phyloP scores from a whole-genome alignment of 2,113 vertebrate species.

The Callipepla squamata region DNA sequence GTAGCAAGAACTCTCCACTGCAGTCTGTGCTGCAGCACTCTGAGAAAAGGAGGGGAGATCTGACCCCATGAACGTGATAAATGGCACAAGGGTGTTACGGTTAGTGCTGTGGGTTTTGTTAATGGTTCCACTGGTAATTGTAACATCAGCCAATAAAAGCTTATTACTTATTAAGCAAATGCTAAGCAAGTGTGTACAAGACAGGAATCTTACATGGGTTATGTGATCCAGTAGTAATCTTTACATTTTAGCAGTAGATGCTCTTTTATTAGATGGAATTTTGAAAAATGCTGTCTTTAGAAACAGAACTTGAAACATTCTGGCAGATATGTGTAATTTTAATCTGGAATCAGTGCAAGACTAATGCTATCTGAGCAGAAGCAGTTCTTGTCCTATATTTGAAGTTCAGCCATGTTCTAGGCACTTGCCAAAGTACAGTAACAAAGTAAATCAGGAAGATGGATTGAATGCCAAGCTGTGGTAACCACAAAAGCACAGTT shows the following conservation, averaged over 20 bases:
- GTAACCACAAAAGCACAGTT: not conserved
- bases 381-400: not conserved
- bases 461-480: not conserved
- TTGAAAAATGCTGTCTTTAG: not conserved
- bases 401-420: not conserved
- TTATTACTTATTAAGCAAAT: not conserved
- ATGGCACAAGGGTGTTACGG: slow-evolving; percentile 36
- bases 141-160: slow-evolving; percentile 39
- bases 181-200: not conserved
- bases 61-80: slow-evolving; percentile 18
- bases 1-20: not conserved
- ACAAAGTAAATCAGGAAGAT: not conserved
- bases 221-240: not conserved
- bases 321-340: not conserved
- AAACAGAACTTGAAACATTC: not conserved
- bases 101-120: slow-evolving; percentile 32
- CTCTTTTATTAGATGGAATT: not conserved
- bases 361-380: not conserved
- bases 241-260: not conserved
- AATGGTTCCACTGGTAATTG: slow-evolving; percentile 22
- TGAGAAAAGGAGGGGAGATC: not conserved
- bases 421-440: not conserved
- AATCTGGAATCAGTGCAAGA: not conserved
- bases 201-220: not conserved
- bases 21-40: not conserved